These are phyloP conservation scores for Chrysaora quinquecirrha DNA, from an alignment of 30 jellyfish, hydroid and myxozoan genomes.

Conservation along the genomic window DNA sequence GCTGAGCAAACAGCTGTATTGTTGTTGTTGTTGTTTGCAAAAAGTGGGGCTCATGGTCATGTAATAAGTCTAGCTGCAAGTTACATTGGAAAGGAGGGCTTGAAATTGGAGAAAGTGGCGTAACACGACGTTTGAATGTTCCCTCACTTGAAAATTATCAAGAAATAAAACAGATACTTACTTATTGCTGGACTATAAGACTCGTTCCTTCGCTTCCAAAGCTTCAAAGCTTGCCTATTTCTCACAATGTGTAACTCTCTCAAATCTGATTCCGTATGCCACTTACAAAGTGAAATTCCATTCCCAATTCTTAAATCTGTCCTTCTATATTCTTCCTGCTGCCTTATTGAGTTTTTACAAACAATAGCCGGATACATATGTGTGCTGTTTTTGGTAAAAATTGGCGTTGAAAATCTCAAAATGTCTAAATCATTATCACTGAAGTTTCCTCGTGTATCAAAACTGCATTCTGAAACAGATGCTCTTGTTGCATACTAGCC, in stretches of 20 bases:
- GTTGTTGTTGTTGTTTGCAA: too few species aligned
- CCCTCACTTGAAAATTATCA: too few species aligned
- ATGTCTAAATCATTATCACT: not conserved
- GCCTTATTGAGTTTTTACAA: not conserved
- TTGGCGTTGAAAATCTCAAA: not conserved
- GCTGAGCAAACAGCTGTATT: too few species aligned
- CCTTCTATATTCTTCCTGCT: not conserved
- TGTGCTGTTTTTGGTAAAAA: not conserved
- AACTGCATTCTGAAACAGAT: not conserved
- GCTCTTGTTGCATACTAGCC: not conserved
- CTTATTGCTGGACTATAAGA: too few species aligned
- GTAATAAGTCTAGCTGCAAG: not conserved
- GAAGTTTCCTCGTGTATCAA: not conserved
- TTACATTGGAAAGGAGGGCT: too few species aligned
- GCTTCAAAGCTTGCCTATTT: not conserved
- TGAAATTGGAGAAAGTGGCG: too few species aligned
- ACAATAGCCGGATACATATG: not conserved
- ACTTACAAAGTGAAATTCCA: not conserved
- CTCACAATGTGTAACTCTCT: not conserved
- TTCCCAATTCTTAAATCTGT: not conserved
- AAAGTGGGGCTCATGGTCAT: not conserved
- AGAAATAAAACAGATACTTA: too few species aligned
- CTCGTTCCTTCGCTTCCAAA: too few species aligned
- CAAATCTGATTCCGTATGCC: slow-evolving; percentile 3
- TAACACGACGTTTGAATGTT: not conserved